Conservation (phyloP, 2,888 invertebrate genomes). For the Synergus gifuensis region DNA sequence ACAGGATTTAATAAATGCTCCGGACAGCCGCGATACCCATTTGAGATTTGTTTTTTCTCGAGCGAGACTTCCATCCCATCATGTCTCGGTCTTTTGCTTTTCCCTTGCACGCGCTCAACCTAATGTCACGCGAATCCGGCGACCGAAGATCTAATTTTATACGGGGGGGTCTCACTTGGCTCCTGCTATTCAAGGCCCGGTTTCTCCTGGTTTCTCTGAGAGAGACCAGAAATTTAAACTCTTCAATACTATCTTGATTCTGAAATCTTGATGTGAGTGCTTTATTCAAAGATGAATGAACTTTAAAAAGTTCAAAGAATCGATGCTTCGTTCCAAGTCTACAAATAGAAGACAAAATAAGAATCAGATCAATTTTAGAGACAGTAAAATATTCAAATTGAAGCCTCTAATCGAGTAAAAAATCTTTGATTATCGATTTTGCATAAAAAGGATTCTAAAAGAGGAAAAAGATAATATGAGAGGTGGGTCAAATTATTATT, state of each 20-base stretch:
- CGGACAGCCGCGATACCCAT: constrained; percentile 5
- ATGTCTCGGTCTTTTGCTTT: constrained; percentile 40
- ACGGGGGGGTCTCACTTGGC: constrained; percentile 58
- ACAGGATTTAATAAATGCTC: constrained; percentile 22
- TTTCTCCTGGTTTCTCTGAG: constrained; percentile 57
- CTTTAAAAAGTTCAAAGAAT: background rate
- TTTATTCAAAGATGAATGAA: constrained; percentile 1
- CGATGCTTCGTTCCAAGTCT: too few species aligned
- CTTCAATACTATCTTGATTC: constrained; percentile 40
- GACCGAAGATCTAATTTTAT: constrained; percentile 64
- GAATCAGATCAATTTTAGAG: background rate
- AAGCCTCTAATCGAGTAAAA: too few species aligned
- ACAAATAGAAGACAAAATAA: too few species aligned
- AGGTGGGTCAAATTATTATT: background rate
- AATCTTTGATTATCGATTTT: too few species aligned
- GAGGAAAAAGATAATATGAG: background rate
- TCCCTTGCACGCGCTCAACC: constrained; percentile 45
- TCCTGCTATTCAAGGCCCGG: constrained; percentile 67
- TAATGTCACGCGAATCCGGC: constrained; percentile 34
- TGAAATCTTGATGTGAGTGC: constrained; percentile 12
- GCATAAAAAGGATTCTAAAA: background rate
- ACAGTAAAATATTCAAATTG: too few species aligned
- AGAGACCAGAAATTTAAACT: constrained; percentile 43
- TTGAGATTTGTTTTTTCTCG: constrained; percentile 33
- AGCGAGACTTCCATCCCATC: constrained; percentile 42